Conservation (phyloP, 2,888 invertebrate species). For the Philopedon plagiatum region DNA sequence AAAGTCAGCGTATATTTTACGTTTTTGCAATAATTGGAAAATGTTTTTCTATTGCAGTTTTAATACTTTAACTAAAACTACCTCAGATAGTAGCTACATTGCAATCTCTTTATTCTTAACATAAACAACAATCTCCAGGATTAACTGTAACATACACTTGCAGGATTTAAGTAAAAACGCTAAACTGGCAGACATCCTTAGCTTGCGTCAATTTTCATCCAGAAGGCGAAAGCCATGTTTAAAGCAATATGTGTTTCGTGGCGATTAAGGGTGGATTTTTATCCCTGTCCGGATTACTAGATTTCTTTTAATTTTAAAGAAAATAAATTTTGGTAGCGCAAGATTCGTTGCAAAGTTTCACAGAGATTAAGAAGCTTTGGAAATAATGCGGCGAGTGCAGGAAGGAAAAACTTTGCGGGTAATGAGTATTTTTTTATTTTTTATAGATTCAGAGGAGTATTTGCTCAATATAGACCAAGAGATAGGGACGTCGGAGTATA, state of each 20-base stretch:
- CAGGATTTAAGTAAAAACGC: background rate
- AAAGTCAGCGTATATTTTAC: no score
- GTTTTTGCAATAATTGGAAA: no score
- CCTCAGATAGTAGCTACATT: no score
- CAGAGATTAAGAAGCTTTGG: conserved; percentile 13
- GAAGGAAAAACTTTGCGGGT: conserved; percentile 10
- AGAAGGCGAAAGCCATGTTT: background rate
- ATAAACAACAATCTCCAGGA: background rate
- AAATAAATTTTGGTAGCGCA: conserved; percentile 43
- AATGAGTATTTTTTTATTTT: conserved; percentile 6
- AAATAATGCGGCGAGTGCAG: background rate
- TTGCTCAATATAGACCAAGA: no score
- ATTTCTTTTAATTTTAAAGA: conserved; percentile 49
- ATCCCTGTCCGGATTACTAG: conserved; percentile 31
- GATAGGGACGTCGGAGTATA: no score
- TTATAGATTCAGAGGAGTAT: no score
- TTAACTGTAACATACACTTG: background rate
- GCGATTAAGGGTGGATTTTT: conserved; percentile 43
- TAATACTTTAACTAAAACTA: no score
- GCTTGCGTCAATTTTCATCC: conserved; percentile 14
- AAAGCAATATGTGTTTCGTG: conserved; percentile 43
- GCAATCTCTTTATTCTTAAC: no score
- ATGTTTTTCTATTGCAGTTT: no score
- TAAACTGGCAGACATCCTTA: background rate
- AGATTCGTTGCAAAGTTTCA: conserved; percentile 21